These are phyloP conservation scores for Notodonta dromedarius DNA, from an alignment of 2,888 invertebrate species.

Conservation along the genomic window DNA sequence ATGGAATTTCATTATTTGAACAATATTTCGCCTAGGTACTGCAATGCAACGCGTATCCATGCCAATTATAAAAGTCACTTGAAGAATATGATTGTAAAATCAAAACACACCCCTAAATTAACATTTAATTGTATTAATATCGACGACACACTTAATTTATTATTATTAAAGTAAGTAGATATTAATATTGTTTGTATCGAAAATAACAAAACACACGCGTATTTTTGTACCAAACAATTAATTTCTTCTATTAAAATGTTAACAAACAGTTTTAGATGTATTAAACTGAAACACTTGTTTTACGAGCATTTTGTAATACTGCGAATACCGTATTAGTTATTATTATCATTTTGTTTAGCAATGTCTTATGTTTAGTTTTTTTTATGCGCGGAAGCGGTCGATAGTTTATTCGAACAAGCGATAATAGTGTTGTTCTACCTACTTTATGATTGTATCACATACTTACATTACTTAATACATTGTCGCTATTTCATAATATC, in stretches of 20 bases:
- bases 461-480: too few species aligned
- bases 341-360: constrained; percentile 27
- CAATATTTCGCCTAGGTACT: constrained; percentile 3
- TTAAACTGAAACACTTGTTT: constrained; percentile 35
- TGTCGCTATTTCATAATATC: too few species aligned
- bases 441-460: too few species aligned
- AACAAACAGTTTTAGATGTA: constrained; percentile 29
- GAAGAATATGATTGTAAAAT: constrained; percentile 8
- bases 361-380: constrained; percentile 40
- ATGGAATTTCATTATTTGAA: background rate
- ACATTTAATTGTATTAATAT: constrained; percentile 21
- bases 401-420: background rate
- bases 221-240: constrained; percentile 70
- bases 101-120: constrained; percentile 2
- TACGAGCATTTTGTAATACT: constrained; percentile 39
- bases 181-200: constrained; percentile 54
- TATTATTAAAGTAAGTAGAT: constrained; percentile 44
- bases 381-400: constrained; percentile 30
- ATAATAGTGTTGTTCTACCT: too few species aligned
- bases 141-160: constrained; percentile 40
- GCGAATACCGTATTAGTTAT: constrained; percentile 28
- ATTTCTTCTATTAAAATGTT: constrained; percentile 37
- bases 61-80: constrained; percentile 22
- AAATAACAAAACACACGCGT: constrained; percentile 53
- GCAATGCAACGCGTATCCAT: constrained; percentile 21